These are phyloP conservation scores for Tanytarsus gracilentus DNA, from an alignment of 2,888 invertebrate species.

Conservation along the genomic window DNA sequence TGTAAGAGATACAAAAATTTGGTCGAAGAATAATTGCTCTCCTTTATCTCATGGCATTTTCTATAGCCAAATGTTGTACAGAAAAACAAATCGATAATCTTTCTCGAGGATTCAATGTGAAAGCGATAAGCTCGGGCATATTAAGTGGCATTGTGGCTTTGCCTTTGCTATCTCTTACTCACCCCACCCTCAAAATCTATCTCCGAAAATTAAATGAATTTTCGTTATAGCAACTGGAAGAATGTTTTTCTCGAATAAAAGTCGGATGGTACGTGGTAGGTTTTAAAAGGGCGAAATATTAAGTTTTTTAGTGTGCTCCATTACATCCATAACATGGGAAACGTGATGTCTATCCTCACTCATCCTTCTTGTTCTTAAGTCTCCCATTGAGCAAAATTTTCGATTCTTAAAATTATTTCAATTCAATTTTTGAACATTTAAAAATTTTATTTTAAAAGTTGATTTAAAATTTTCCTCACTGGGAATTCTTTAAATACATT, in stretches of 20 bases:
- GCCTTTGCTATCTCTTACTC: background rate
- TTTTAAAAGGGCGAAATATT: background rate
- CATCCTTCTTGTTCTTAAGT: too few relatives aligned
- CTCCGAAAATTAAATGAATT: slow-evolving; percentile 8
- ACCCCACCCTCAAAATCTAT: background rate
- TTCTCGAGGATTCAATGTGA: slow-evolving; percentile 11
- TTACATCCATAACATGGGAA: background rate
- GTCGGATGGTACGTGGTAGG: background rate
- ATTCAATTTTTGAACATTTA: too few relatives aligned
- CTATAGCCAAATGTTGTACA: too few relatives aligned
- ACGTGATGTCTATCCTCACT: too few relatives aligned
- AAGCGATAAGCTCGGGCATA: slow-evolving; percentile 24
- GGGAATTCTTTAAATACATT: too few relatives aligned
- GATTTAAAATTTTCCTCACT: too few relatives aligned
- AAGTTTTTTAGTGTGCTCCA: background rate
- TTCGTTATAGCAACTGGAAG: too few relatives aligned
- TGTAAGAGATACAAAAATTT: background rate
- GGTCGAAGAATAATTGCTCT: slow-evolving; percentile 13
- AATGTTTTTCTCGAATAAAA: background rate
- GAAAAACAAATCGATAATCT: slow-evolving; percentile 24
- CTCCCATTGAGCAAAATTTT: too few relatives aligned
- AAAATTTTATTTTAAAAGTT: too few relatives aligned
- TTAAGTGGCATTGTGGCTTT: slow-evolving; percentile 6
- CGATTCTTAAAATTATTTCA: too few relatives aligned
- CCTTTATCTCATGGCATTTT: background rate